Conservation (phyloP, 2,888 invertebrate species). For the Willowsia nigromaculata region DNA sequence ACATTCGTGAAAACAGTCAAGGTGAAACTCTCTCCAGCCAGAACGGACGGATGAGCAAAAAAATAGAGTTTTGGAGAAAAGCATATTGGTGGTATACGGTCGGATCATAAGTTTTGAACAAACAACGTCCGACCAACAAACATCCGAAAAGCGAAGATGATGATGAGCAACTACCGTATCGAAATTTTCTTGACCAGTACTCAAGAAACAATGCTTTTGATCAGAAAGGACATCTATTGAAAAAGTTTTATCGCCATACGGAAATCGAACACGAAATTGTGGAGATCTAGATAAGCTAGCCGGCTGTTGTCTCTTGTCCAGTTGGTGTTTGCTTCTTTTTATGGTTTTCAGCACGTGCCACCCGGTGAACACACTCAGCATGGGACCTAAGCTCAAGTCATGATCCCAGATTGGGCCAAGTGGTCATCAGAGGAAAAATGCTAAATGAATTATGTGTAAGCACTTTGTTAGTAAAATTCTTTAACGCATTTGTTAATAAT, state of each 20-base stretch:
- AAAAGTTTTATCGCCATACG: not conserved
- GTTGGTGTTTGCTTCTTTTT: not conserved
- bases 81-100: no score
- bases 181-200: not conserved
- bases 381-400: not conserved
- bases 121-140: not conserved
- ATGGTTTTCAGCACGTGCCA: constrained; percentile 1
- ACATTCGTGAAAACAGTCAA: constrained; percentile 10
- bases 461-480: no score
- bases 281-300: not conserved
- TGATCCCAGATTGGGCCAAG: not conserved
- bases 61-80: no score
- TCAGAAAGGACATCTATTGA: not conserved
- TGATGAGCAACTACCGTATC: not conserved
- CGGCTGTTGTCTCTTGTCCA: not conserved
- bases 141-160: not conserved
- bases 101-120: not conserved
- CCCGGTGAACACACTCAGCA: not conserved
- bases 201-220: not conserved
- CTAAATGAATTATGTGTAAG: not conserved
- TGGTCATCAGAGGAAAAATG: not conserved
- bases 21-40: constrained; percentile 12
- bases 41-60: not conserved
- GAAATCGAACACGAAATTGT: not conserved
- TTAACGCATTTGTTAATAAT: no score